A percentile compares a stretch with the other conserved stretches of the same genome.
Evolutionary conservation across 2,113 vertebrate genomes (phyloP).

Genomic region (Barbus barbus): DNA sequence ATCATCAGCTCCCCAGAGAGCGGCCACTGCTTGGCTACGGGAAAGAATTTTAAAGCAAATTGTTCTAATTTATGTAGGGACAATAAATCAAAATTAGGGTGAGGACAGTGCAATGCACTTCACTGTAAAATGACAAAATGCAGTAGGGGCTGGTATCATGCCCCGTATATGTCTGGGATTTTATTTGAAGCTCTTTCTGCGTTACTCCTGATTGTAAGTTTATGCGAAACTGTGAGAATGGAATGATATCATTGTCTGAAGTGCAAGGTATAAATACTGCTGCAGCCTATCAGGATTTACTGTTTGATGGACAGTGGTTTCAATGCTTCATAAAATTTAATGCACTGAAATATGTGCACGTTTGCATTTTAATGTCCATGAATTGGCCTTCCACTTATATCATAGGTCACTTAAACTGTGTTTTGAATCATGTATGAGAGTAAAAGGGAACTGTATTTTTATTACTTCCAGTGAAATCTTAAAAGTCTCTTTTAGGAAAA

Average conservation of each 20-base stretch:
- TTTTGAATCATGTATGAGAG: slow-evolving; percentile 33
- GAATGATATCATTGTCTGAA: slow-evolving; percentile 72
- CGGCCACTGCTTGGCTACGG: slow-evolving; percentile 91
- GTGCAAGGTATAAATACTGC: slow-evolving; percentile 71
- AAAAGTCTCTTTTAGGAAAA: background rate
- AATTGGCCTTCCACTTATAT: slow-evolving; percentile 75
- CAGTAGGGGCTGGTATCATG: background rate
- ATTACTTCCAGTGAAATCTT: background rate
- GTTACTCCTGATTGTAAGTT: slow-evolving; percentile 58
- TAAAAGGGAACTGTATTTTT: slow-evolving; percentile 6
- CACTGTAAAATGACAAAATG: slow-evolving; percentile 87
- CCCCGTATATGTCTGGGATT: slow-evolving; percentile 7
- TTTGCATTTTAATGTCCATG: slow-evolving; percentile 81
- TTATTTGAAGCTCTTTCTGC: slow-evolving; percentile 33
- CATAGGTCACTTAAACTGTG: slow-evolving; percentile 71
- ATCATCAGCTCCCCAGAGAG: slow-evolving; percentile 99
- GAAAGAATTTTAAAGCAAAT: slow-evolving; percentile 99
- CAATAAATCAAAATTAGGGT: slow-evolving; percentile 99
- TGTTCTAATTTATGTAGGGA: slow-evolving; percentile 99
- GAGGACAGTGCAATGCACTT: slow-evolving; percentile 99
- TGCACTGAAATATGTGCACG: slow-evolving; percentile 76
- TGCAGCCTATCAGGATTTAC: slow-evolving; percentile 79
- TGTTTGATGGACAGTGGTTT: slow-evolving; percentile 75
- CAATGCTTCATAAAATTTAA: slow-evolving; percentile 84
- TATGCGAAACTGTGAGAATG: slow-evolving; percentile 70